A percentile compares a stretch with the other conserved stretches of the same genome.
Evolutionary conservation across 2,888 invertebrate genomes (phyloP).

Genomic region (Athripsodes cinereus): DNA sequence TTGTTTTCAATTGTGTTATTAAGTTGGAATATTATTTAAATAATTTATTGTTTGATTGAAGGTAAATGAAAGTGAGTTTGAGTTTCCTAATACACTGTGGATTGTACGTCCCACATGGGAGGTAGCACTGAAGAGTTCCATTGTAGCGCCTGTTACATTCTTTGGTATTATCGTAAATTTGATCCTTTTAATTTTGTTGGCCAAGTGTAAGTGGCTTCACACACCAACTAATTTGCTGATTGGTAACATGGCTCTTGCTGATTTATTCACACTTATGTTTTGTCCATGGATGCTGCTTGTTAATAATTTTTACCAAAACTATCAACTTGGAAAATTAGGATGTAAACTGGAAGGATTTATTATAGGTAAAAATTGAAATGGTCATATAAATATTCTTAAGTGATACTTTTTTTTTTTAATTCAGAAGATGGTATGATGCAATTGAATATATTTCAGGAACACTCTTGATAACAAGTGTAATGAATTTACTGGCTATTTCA

Average conservation of each 20-base stretch:
- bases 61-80: constrained; percentile 4
- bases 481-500: constrained; percentile 71
- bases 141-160: constrained; percentile 55
- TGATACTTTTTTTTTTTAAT: not conserved
- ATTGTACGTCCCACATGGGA: constrained; percentile 52
- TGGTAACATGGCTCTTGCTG: constrained; percentile 68
- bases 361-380: constrained; percentile 50
- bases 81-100: constrained; percentile 64
- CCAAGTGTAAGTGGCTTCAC: constrained; percentile 56
- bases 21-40: not conserved
- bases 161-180: constrained; percentile 63
- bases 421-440: not conserved
- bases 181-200: constrained; percentile 57
- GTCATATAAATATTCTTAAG: not conserved
- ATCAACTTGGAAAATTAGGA: constrained; percentile 63
- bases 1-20: not conserved
- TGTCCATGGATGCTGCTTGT: constrained; percentile 74
- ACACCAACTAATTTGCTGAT: constrained; percentile 68
- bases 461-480: constrained; percentile 67
- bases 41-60: not conserved
- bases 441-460: constrained; percentile 45
- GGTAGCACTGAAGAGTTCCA: constrained; percentile 53
- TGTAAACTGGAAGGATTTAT: constrained; percentile 73
- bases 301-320: constrained; percentile 73
- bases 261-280: constrained; percentile 58